Conservation (phyloP, 2,888 invertebrate genomes). For the Phasia obesa region DNA sequence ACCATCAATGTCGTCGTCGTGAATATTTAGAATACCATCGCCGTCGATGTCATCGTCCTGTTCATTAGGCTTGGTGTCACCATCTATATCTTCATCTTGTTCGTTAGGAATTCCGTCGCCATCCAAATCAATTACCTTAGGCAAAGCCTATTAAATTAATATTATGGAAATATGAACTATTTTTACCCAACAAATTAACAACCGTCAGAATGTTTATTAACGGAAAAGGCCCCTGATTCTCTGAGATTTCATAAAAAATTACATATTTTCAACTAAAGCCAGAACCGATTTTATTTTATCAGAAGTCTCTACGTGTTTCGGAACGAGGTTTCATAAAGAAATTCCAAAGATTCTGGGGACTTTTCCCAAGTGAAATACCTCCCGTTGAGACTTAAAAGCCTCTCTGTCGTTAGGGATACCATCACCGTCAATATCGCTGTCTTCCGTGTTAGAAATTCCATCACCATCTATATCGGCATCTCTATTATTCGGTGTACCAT, state of each 20-base stretch:
- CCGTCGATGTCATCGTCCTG: conserved; percentile 74
- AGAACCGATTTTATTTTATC: not conserved
- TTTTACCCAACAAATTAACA: conserved; percentile 67
- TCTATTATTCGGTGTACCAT: conserved; percentile 78
- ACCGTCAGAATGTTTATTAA: conserved; percentile 57
- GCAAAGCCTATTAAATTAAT: conserved; percentile 75
- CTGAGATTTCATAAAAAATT: conserved; percentile 30
- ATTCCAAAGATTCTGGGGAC: conserved; percentile 62
- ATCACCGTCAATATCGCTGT: conserved; percentile 72
- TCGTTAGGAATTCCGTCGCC: conserved; percentile 74
- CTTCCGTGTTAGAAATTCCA: conserved; percentile 70
- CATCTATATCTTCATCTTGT: conserved; percentile 77
- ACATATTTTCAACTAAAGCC: not conserved
- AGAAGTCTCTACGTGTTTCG: not conserved
- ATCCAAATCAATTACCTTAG: conserved; percentile 71
- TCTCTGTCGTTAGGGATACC: conserved; percentile 73
- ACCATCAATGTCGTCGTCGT: conserved; percentile 77
- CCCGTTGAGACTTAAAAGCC: conserved; percentile 67
- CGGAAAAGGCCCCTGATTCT: conserved; percentile 59
- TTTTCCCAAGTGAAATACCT: conserved; percentile 74
- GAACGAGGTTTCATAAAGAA: conserved; percentile 8
- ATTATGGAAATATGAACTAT: conserved; percentile 69
- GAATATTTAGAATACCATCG: conserved; percentile 72
- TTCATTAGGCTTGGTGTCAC: conserved; percentile 75
- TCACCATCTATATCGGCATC: conserved; percentile 72